A percentile compares a stretch with the other conserved stretches of the same genome.
Conservation (phyloP, 2,797 vertebrate genomes). For the Sitta carolinensis region DNA sequence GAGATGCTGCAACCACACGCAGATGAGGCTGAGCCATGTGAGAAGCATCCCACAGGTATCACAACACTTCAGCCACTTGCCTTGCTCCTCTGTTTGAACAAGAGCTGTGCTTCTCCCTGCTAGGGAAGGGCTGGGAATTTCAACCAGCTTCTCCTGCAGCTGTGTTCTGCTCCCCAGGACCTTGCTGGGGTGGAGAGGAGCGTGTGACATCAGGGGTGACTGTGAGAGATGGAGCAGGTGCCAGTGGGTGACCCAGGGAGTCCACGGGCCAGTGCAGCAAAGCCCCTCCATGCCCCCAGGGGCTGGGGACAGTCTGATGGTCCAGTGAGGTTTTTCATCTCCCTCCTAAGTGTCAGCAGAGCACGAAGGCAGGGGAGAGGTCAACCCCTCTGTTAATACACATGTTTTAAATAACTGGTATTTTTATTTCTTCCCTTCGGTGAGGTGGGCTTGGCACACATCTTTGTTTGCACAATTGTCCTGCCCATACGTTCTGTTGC, state of each 20-base stretch:
- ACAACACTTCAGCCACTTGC: rapidly evolving
- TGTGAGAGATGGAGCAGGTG: background rate
- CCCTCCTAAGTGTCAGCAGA: background rate
- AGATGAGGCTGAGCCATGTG: rapidly evolving
- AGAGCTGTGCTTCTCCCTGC: background rate
- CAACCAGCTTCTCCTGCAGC: background rate
- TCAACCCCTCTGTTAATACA: slow-evolving; percentile 37
- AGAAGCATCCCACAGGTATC: background rate
- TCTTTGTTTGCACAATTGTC: slow-evolving; percentile 34
- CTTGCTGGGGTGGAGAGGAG: background rate
- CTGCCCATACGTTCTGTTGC: background rate
- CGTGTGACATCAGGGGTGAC: rapidly evolving
- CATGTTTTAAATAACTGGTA: slow-evolving; percentile 47
- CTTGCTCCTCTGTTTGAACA: background rate
- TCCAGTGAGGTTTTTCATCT: background rate
- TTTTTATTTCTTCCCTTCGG: slow-evolving; percentile 37
- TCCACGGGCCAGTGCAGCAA: background rate
- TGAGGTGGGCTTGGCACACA: background rate
- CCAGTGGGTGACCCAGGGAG: background rate
- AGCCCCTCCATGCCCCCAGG: rapidly evolving
- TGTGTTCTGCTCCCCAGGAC: background rate
- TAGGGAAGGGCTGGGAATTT: background rate
- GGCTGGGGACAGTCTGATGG: background rate
- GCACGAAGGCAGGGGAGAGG: background rate
- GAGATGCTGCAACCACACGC: background rate